Conservation (phyloP, 2,888 invertebrate species). For the Acholoe squamosa region DNA sequence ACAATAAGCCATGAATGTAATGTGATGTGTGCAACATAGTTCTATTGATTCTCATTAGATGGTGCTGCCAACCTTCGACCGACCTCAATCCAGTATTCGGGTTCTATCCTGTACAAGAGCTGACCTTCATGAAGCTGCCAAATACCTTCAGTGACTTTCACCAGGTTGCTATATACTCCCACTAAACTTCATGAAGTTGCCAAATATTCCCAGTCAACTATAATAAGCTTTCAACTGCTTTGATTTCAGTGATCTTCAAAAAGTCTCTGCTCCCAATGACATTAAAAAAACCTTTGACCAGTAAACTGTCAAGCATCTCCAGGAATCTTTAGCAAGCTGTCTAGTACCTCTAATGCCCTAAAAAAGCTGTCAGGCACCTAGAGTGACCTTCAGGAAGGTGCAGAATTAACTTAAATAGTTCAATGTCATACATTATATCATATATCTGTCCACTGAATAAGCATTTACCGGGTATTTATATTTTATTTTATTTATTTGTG, state of each 20-base stretch:
- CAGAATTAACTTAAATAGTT: too few relatives aligned
- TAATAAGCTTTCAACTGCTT: too few relatives aligned
- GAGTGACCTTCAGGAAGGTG: neutral
- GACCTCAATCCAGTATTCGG: neutral
- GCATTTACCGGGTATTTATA: neutral
- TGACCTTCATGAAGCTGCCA: conserved; percentile 55
- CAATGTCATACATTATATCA: neutral
- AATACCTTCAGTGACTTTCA: conserved; percentile 46
- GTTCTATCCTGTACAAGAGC: conserved; percentile 39
- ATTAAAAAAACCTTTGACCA: conserved; percentile 1
- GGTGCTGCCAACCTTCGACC: conserved; percentile 32
- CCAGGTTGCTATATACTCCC: neutral
- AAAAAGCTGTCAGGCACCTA: too few relatives aligned
- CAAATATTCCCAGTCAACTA: conserved; percentile 11
- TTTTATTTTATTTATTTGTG: neutral
- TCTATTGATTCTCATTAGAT: neutral
- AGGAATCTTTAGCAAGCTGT: conserved; percentile 27
- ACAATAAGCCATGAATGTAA: neutral
- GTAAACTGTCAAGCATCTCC: neutral
- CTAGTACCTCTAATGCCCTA: conserved; percentile 30
- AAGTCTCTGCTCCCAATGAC: neutral
- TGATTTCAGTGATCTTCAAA: too few relatives aligned
- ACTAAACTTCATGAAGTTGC: conserved; percentile 3
- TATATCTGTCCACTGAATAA: too few relatives aligned
- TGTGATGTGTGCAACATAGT: neutral